Conservation (phyloP, 2,888 invertebrate species). For the Xestia rhomboidea region DNA sequence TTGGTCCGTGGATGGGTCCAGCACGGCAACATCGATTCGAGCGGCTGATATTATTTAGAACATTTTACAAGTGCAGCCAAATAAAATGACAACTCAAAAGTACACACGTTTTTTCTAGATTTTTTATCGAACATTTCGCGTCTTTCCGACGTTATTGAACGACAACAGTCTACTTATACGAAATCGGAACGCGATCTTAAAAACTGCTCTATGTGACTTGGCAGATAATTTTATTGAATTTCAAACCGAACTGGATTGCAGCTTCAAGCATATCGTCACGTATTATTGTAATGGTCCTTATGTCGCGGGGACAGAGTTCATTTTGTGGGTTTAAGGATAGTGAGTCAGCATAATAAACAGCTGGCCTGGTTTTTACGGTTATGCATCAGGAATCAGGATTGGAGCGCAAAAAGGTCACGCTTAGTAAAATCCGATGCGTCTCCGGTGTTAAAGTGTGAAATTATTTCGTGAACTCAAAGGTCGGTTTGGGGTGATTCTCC, state of each 20-base stretch:
- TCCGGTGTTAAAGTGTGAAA: slow-evolving; percentile 58
- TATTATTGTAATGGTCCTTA: slow-evolving; percentile 59
- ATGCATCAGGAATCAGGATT: slow-evolving; percentile 77
- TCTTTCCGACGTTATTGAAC: slow-evolving; percentile 29
- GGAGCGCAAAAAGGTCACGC: slow-evolving; percentile 76
- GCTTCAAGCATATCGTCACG: slow-evolving; percentile 68
- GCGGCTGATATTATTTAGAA: too few relatives aligned
- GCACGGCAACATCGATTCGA: too few relatives aligned
- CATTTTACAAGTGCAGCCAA: slow-evolving; percentile 28
- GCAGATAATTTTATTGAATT: slow-evolving; percentile 71
- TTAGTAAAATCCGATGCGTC: slow-evolving; percentile 55
- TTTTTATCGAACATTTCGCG: slow-evolving; percentile 29
- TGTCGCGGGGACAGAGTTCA: slow-evolving; percentile 53
- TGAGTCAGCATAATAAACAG: slow-evolving; percentile 85
- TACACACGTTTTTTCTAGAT: neutral
- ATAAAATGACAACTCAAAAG: slow-evolving; percentile 20
- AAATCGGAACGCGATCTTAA: slow-evolving; percentile 53
- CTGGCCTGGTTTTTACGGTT: slow-evolving; percentile 79
- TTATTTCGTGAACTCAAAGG: slow-evolving; percentile 56
- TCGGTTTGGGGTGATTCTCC: slow-evolving; percentile 36
- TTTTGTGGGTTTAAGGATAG: slow-evolving; percentile 66
- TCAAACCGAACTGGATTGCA: slow-evolving; percentile 66
- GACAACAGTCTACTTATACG: slow-evolving; percentile 54
- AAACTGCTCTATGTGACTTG: slow-evolving; percentile 66
- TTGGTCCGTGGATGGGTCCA: too few relatives aligned